Evolutionary conservation across 37 sponge, comb jelly and placozoan genomes (phyloP).

Genomic region (Ianthella basta): DNA sequence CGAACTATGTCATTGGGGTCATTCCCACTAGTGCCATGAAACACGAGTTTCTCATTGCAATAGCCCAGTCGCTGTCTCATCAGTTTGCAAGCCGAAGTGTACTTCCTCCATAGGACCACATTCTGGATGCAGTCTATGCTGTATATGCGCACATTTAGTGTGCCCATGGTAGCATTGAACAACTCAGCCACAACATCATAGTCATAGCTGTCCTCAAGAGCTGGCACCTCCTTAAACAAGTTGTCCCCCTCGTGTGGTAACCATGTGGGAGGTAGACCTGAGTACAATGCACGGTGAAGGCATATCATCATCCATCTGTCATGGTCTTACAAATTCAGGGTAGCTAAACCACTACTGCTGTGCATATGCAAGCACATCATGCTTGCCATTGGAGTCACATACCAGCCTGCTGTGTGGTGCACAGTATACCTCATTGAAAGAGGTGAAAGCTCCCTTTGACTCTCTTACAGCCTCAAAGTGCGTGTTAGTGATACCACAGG

Average conservation of each 20-base stretch:
- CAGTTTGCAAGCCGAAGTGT: neutral
- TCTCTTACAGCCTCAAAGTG: no score
- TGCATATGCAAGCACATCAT: no score
- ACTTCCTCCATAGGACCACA: constrained; percentile 14
- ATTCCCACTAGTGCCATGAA: constrained; percentile 61
- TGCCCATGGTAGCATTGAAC: constrained; percentile 8
- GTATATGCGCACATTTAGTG: neutral
- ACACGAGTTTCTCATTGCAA: constrained; percentile 1
- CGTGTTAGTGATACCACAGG: no score
- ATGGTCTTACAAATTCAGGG: no score
- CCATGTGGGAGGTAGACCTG: constrained; percentile 9
- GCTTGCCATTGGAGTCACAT: no score
- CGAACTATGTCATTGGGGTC: constrained; percentile 49
- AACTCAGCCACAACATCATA: neutral
- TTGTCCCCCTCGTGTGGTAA: neutral
- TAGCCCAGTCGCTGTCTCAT: neutral
- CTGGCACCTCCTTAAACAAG: neutral
- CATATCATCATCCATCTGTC: neutral
- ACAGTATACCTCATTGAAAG: no score
- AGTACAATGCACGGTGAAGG: neutral
- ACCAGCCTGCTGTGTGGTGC: no score
- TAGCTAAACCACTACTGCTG: no score
- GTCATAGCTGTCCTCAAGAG: neutral
- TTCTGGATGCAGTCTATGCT: neutral
- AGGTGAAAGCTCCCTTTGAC: no score